Base-by-base conservation (phyloP, 2,888 invertebrate species). In the Subacronicta megacephala region DNA sequence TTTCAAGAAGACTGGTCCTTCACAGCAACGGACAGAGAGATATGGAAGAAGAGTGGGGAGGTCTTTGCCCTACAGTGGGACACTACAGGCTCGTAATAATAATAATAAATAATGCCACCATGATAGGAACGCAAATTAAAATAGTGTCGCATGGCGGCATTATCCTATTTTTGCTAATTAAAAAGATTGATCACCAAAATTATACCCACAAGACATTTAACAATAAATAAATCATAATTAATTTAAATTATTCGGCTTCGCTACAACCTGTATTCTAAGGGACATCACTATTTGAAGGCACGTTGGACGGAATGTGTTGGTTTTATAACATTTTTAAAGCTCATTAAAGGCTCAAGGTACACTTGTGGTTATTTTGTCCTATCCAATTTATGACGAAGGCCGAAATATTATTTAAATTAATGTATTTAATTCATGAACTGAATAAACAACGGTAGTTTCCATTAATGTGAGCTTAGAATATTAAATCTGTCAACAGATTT, bases 361-460 rank as follows among this genome's bases (percentile, higher is more conserved):
- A 31, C 31, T 2, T 33, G 23, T 31, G 31, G 42, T 29, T 36
- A 23, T 35, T 31, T 40, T 43, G 29, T 20, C 15, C 23, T 16
- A 33, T 23, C 16, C n/a, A 17, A 4, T 41, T 16, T 17, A 20
- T 51, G 7, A 7, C 23, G 58, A 73, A 66, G 63, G 66, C 18
- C 37, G 20, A 29, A 15, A 26, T n/a, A 43, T 18, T 33, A 41
- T 52, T 59, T 1, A 46, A 50, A 59, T 20, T 37, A 59, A 64
- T 38, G 6, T 52, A 62, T n/a, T n/a, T n/a, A 62, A 45, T 57
- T 47, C 12, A 15, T 69, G 75, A 51, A 61, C 75, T 50, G 75
- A 75, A 75, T 75, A 69, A 75, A 75, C 75, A 75, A 9, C 61
- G 75, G 75, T 29, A 72, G 35, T 59, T 75, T 75, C 75, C 75